Evolutionary conservation across 2,113 vertebrate species (phyloP).

Genomic region (Hypomesus transpacificus): DNA sequence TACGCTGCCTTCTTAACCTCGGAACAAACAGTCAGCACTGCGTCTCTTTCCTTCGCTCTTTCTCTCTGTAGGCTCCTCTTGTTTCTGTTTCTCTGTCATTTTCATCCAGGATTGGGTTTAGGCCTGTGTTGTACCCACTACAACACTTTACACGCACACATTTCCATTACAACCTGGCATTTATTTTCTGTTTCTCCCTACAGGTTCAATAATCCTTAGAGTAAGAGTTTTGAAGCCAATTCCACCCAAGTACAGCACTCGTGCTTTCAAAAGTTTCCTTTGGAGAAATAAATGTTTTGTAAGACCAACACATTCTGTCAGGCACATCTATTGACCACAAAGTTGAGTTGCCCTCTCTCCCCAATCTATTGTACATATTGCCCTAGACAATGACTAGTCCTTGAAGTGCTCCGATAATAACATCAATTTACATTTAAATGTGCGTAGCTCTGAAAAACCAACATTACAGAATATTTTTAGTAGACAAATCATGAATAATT

Average conservation of each 20-base stretch:
- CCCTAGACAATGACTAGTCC: conserved; percentile 8
- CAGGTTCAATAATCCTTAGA: conserved; percentile 43
- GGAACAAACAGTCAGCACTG: neutral
- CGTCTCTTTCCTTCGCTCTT: conserved; percentile 17
- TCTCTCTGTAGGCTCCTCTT: neutral
- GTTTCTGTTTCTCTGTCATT: conserved; percentile 37
- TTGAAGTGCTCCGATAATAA: conserved; percentile 8
- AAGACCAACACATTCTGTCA: conserved; percentile 14
- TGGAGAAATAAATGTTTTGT: conserved; percentile 14
- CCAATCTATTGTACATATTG: neutral
- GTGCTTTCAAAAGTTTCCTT: neutral
- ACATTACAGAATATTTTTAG: conserved; percentile 26
- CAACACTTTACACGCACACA: no score
- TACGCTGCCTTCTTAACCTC: neutral
- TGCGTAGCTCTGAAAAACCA: neutral
- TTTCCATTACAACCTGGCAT: conserved; percentile 34
- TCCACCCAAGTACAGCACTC: conserved; percentile 5
- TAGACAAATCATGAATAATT: conserved; percentile 16
- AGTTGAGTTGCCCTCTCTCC: neutral
- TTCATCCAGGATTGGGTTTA: conserved; percentile 55
- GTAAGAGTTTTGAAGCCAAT: conserved; percentile 22
- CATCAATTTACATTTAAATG: conserved; percentile 9
- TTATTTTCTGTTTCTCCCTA: conserved; percentile 35
- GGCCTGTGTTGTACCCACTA: conserved; percentile 4
- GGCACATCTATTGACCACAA: conserved; percentile 21